Evolutionary conservation across 2,797 vertebrate species (phyloP).

Genomic region (Clarias laeviceps): DNA sequence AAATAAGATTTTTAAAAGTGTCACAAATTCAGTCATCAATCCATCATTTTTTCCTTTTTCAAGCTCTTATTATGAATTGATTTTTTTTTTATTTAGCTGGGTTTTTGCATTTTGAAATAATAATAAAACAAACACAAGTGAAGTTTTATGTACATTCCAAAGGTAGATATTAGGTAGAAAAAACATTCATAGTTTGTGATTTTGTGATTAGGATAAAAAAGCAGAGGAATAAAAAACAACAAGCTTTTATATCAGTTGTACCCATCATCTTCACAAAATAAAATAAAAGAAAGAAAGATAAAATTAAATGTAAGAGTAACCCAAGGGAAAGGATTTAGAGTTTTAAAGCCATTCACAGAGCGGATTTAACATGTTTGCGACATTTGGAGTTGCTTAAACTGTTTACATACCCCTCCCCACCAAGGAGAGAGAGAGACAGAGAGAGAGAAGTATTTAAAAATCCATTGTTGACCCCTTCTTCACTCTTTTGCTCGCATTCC

Average conservation of each 20-base stretch:
- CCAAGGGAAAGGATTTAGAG: conserved; percentile 6
- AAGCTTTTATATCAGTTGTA: conserved; percentile 8
- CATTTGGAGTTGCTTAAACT: conserved; percentile 25
- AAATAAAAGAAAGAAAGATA: not conserved
- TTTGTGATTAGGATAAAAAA: not conserved
- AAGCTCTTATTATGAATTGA: not conserved
- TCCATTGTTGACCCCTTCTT: conserved; percentile 2
- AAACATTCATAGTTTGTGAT: not conserved
- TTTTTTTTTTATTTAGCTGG: too few species aligned
- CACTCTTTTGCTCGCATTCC: not conserved
- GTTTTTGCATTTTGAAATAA: not conserved
- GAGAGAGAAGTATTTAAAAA: not conserved
- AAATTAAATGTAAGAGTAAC: conserved; percentile 7
- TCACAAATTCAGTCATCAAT: not conserved
- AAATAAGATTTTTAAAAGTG: not conserved
- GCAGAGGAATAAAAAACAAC: not conserved
- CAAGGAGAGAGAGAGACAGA: not conserved
- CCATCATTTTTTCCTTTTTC: not conserved
- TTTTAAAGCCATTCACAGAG: not conserved
- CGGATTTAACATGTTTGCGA: conserved; percentile 21
- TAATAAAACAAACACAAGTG: not conserved
- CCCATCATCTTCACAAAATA: not conserved
- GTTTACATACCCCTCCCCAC: conserved; percentile 1
- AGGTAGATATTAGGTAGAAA: not conserved
- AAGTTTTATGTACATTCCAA: not conserved